Base-by-base conservation (phyloP, 92 coral and sea anemone genomes). In the Umimayanthus chanpuru region DNA sequence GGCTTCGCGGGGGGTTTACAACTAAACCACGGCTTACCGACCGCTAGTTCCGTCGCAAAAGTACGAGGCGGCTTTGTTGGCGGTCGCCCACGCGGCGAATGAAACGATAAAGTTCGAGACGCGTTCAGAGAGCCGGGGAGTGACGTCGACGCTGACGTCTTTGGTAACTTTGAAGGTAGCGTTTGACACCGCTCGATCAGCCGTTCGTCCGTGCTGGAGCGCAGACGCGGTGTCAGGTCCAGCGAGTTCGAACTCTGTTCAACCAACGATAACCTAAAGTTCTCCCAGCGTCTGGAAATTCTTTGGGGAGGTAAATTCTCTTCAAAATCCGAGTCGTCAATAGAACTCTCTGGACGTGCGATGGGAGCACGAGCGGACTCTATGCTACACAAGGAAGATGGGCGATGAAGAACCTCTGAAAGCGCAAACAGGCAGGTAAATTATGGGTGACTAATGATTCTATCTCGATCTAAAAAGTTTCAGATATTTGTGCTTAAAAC, bases 41-140 rank as follows among this genome's bases (percentile, higher is more conserved):
- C 88, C 58, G 92, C 72, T 67, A 50, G 55, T 21, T 94, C 96
- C 58, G 96, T 90, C 86, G 88, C 96, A 78, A 90, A 94, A 32
- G 98, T 94, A 89, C 98, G 96, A 25, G 98, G 98, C 30, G 98
- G 98, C 85, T 94, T 94, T 85, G 91, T 95, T 20, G 95, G 98
- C 20, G 96, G 96, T 26, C 53, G 25, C 18, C 67, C 77, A 38
- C 73, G 91, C 28, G 91, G 71, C 40, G 66, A 86, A 38, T 61
- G 87, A 68, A 82, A 82, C 23, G 86, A 82, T 29, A 82, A 65
- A 36, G 77, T 82, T 0, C 86, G 77, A 47, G 86, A 81, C 5
- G 86, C 38, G 40, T 82, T 82, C 29, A 82, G 41, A 67, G 76
- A 82, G 9, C 86, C 86, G 43, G 86, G 86, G 68, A 82, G 86